Base-by-base conservation (phyloP, 2,113 vertebrate genomes). In the Indicator maculatus region DNA sequence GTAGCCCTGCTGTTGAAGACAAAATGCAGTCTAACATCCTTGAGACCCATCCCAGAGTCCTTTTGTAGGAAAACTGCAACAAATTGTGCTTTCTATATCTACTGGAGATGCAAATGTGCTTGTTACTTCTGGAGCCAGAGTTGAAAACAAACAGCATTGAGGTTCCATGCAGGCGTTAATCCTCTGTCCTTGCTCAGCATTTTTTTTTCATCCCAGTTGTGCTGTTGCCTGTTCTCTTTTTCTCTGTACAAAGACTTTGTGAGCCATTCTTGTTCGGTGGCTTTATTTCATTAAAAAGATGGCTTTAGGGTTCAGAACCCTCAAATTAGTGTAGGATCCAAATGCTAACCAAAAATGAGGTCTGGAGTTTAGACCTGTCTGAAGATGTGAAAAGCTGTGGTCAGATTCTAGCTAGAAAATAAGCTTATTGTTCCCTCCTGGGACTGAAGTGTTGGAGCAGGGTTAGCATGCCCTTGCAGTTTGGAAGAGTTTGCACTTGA, bases 221-320 rank as follows among this genome's bases (percentile, higher is more conserved):
- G 18, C 78, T 78, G 75, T 26, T 94, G 96, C 56, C 72, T 74
- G 5, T 38, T 6, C 2, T 86, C 53, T 76, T 66, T 69, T 85
- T 90, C 81, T 3, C 76, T 71, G 58, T 64, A 91, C 83, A 90
- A 91, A 93, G 78, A 67, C 82, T 38, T 80, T 8, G 16, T 1
- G 2, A 95, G 73, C 89, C 18, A 11, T 58, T 95, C 85, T 74
- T 52, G 58, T 72, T 82, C 80, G 30, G 76, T 75, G 86, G 81
- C 38, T 95, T 96, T 90, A 66, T 93, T 63, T 88, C 12, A 31
- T 26, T 94, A 91, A 92, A 95, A 95, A 76, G 80, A 14, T 26
- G 55, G 83, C 73, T 96, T 90, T 93, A 88, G 88, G 65, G n/a
- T 94, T 93, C 86, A 90, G 70, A 90, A 36, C 83, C 23, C 66